Evolutionary conservation across 2,113 vertebrate genomes (phyloP), one percentile per base, ranked within the genome.

Genomic region (Protobothrops mucrosquamatus): DNA sequence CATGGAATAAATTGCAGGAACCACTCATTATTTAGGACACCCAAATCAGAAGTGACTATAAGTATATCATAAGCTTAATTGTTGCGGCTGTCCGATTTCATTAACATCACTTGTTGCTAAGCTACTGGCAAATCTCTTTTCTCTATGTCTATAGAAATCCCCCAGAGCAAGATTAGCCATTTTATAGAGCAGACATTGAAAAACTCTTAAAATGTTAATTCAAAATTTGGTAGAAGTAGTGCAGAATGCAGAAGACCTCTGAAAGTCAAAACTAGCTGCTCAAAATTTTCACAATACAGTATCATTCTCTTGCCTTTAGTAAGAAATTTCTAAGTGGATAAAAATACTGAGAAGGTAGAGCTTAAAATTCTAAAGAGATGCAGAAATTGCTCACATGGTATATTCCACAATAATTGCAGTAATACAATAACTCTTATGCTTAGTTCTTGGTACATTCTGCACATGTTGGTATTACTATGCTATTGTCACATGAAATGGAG

Each of bases 161-260:
- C 90, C 88, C 92, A 20, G 1, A 93, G 54, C n/a, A 92, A 61
- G 90, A 95, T 87, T 92, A 24, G 90, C 85, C 94, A 56, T 90
- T 93, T 96, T 93, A 24, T 88, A 11, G 93, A 95, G 93, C 92
- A 26, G 26, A 56, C 46, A 92, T 94, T 87, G 57, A 93, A 90
- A 91, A 52, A 91, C 1, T 93, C 34, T 87, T 95, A 92, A 95
- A 43, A 7, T 94, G 93, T 24, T 85, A 22, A 92, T 94, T 94
- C 93, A 85, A 12, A 52, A 39, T 26, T 39, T 46, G 57, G 22
- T 91, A 51, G 61, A 43, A 23, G 57, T 55, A 91, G 57, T 52
- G 69, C 52, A 91, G 93, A 93, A 59, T 81, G 51, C 29, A 89
- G 22, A 11, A 24, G 34, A 89, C 1, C 29, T 57, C 69, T 91